phyloP scores from a whole-genome alignment of 2,797 vertebrate genomes.

The Orestias chungarensis region DNA sequence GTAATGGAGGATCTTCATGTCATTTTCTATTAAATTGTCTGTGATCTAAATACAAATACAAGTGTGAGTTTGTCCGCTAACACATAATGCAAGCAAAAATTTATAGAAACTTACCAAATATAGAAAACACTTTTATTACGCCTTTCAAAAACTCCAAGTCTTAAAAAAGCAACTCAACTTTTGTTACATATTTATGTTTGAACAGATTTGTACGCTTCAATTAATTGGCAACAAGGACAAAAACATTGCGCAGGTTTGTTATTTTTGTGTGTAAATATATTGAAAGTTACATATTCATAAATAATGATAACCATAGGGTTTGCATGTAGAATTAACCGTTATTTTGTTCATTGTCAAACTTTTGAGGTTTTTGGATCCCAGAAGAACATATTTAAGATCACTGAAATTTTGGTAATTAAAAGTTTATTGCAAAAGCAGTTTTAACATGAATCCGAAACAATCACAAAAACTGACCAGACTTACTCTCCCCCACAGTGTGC shows the following conservation, averaged over 20 bases:
- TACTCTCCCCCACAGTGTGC: slow-evolving; percentile 56
- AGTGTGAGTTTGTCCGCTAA: not conserved
- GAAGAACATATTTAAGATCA: slow-evolving; percentile 27
- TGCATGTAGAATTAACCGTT: slow-evolving; percentile 28
- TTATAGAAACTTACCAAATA: too few relatives aligned
- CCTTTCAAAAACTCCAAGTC: too few relatives aligned
- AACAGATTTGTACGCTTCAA: not conserved
- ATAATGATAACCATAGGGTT: not conserved
- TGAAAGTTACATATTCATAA: too few relatives aligned
- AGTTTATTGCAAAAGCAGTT: not conserved
- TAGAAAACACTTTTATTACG: too few relatives aligned
- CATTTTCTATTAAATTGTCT: not conserved
- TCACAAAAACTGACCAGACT: slow-evolving; percentile 1
- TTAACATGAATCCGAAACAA: not conserved
- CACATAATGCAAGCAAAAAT: too few relatives aligned
- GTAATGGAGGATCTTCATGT: too few relatives aligned
- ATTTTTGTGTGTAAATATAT: not conserved
- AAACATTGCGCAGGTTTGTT: not conserved
- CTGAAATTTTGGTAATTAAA: slow-evolving; percentile 14
- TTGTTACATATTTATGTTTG: too few relatives aligned
- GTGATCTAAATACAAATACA: not conserved
- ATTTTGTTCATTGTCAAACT: not conserved
- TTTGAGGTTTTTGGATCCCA: slow-evolving; percentile 55
- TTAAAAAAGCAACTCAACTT: too few relatives aligned
- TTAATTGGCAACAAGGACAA: not conserved